Conservation (phyloP, 2,113 vertebrate genomes). For the Canis aureus region DNA sequence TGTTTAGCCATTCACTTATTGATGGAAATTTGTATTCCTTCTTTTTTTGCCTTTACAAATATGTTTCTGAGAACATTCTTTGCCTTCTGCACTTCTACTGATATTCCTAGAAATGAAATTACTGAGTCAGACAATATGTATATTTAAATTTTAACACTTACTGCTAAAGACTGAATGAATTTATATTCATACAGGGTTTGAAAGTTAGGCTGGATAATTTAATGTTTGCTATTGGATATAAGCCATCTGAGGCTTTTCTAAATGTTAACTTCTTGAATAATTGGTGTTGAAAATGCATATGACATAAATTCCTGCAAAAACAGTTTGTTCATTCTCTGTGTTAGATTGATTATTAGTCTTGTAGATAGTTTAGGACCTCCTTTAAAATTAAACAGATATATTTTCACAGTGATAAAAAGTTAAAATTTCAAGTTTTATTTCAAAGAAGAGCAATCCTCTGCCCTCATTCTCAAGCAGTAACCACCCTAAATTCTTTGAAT, state of each 20-base stretch:
- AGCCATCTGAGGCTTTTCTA: background rate
- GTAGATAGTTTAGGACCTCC: background rate
- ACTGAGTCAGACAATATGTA: background rate
- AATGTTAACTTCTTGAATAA: background rate
- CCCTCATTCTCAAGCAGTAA: background rate
- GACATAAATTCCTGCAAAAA: background rate
- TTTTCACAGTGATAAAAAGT: background rate
- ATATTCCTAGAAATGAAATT: conserved; percentile 28
- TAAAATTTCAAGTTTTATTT: background rate
- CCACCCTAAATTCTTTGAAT: background rate
- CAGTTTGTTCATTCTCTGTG: background rate
- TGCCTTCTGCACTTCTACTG: background rate
- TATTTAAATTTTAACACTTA: background rate
- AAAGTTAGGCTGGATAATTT: background rate
- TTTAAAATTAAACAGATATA: background rate
- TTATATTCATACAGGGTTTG: background rate
- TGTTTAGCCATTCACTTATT: background rate
- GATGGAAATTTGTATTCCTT: background rate
- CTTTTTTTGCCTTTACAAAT: background rate
- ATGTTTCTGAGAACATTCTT: background rate
- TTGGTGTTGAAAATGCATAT: background rate
- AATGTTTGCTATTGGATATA: background rate
- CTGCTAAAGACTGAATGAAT: background rate
- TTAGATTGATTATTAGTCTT: background rate
- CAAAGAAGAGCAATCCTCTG: background rate